Evolutionary conservation across 2,888 invertebrate species (phyloP).

Genomic region (Trimorus sp.): DNA sequence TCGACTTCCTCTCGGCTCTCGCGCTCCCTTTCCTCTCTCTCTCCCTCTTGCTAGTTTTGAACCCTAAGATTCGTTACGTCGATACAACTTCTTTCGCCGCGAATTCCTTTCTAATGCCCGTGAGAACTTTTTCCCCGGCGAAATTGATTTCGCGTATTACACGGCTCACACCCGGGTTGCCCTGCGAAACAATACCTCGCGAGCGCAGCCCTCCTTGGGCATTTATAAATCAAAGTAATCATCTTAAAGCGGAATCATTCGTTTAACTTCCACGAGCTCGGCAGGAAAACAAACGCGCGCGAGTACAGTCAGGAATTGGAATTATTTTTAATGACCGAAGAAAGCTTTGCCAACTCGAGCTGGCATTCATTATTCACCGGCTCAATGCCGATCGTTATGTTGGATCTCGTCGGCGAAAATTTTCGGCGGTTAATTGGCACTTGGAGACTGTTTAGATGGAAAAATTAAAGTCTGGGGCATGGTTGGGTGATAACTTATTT

Average conservation of each 20-base stretch:
- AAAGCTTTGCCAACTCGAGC: slow-evolving; percentile 29
- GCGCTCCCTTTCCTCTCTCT: neutral
- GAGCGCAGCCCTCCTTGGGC: neutral
- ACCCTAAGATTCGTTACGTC: slow-evolving; percentile 56
- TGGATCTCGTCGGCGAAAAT: neutral
- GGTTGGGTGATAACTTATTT: no score
- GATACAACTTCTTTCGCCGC: slow-evolving; percentile 54
- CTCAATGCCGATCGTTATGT: slow-evolving; percentile 25
- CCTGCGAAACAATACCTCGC: slow-evolving; percentile 17
- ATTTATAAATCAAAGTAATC: slow-evolving; percentile 42
- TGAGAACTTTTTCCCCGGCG: slow-evolving; percentile 27
- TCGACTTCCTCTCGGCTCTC: slow-evolving; percentile 50
- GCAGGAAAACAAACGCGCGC: slow-evolving; percentile 4
- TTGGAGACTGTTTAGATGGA: no score
- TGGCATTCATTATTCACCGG: slow-evolving; percentile 24
- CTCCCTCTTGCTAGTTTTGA: neutral
- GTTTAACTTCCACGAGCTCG: slow-evolving; percentile 11
- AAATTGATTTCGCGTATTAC: slow-evolving; percentile 50
- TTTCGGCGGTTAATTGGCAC: neutral
- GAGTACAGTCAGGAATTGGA: slow-evolving; percentile 19
- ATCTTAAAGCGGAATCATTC: slow-evolving; percentile 29
- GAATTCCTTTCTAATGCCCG: slow-evolving; percentile 41
- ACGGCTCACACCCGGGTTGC: slow-evolving; percentile 5
- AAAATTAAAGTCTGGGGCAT: no score
- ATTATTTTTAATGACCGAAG: slow-evolving; percentile 40